Base-by-base conservation (phyloP, 2,797 vertebrate genomes). In the Acipenser ruthenus region DNA sequence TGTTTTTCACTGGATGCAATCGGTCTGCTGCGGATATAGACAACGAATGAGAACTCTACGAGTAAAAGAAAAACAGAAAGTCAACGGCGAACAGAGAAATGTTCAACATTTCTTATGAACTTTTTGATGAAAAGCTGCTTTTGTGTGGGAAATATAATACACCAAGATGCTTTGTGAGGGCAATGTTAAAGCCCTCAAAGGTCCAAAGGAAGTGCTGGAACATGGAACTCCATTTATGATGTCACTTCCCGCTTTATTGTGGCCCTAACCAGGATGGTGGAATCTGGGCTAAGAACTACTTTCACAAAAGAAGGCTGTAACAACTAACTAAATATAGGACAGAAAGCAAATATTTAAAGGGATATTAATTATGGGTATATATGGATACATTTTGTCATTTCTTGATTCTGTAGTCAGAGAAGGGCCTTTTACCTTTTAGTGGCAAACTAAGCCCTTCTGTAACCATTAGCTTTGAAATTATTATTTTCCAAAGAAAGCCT, bases 341-440 rank as follows among this genome's bases (percentile, higher is more conserved):
- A 66, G 73, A 82, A 75, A 81, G 82, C 79, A 84, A 80, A 80
- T 73, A 74, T 81, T 78, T 76, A 77, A 88, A 88, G 86, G 87
- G 87, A 89, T 86, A 81, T 75, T 75, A 78, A 70, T 65, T 70
- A 66, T 82, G 80, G 75, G 70, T 80, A 80, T 81, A 73, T 74
- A 77, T 74, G 81, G 83, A 86, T 87, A 89, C 83, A 86, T 87
- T 37, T 86, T 90, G 84, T 84, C 37, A 37, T 84, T 81, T 83
- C 78, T 84, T 81, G 80, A 89, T 84, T 89, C 80, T 84, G 85
- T 65, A 62, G 83, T 86, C 65, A 63, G 68, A 67, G 64, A 73
- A 67, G 73, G 72, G 61, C 63, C 60, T 37, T 37, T 37, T 37
- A 37, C 4, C 5, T 37, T 37, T 37, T 5, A 37, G 37, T 37